Percentiles rank a stretch among this genome's conserved stretches.
Conservation (phyloP, 2,888 invertebrate species). For the Diaperis boleti region DNA sequence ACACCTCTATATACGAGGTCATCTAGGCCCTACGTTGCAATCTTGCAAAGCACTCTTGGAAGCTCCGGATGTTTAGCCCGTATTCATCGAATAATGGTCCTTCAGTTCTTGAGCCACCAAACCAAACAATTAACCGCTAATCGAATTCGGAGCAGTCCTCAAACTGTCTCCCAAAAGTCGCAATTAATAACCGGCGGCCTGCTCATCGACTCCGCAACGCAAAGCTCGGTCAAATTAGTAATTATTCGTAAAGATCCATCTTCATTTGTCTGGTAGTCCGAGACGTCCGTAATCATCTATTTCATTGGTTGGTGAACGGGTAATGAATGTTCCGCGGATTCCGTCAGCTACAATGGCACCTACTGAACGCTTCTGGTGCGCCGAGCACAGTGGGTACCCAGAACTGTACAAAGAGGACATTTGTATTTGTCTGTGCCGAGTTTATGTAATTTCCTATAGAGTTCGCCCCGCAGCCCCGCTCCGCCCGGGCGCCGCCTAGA, state of each 20-base stretch:
- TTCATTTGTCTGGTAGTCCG: slow-evolving; percentile 66
- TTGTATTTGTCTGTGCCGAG: slow-evolving; percentile 69
- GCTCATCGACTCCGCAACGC: slow-evolving; percentile 58
- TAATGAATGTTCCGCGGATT: slow-evolving; percentile 67
- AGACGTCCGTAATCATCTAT: slow-evolving; percentile 68
- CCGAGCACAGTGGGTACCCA: slow-evolving; percentile 64
- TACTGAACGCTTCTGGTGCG: slow-evolving; percentile 65
- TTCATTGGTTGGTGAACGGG: slow-evolving; percentile 68
- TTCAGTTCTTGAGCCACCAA: too few relatives aligned
- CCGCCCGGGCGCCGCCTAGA: slow-evolving; percentile 63
- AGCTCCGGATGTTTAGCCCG: too few relatives aligned
- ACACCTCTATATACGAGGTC: too few relatives aligned
- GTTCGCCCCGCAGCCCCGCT: slow-evolving; percentile 62
- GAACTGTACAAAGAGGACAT: slow-evolving; percentile 68
- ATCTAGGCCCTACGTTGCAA: too few relatives aligned
- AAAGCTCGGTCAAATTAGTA: slow-evolving; percentile 68
- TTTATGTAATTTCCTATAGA: slow-evolving; percentile 70
- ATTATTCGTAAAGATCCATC: slow-evolving; percentile 66
- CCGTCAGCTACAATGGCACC: slow-evolving; percentile 65
- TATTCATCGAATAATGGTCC: too few relatives aligned
- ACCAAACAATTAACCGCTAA: too few relatives aligned
- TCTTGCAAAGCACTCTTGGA: too few relatives aligned
- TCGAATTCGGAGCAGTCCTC: too few relatives aligned
- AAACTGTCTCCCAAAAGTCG: slow-evolving; percentile 6
- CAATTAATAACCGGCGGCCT: slow-evolving; percentile 46